Evolutionary conservation across 92 coral and sea anemone genomes (phyloP), one percentile per base, ranked within the genome.

Genomic region (Zoanthus solanderi): DNA sequence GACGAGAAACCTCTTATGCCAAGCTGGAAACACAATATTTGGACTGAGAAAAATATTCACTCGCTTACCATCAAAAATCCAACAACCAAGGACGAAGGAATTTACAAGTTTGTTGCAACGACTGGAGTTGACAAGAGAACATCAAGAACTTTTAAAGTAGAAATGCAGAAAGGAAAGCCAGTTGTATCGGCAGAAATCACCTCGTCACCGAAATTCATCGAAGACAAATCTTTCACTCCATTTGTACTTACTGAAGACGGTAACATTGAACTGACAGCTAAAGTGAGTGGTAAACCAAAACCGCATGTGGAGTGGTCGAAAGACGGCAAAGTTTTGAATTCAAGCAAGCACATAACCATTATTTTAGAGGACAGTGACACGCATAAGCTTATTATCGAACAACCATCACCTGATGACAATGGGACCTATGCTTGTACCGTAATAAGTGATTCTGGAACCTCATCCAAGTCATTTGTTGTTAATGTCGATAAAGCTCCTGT

Each of bases 391-490:
- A 37, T 89, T 57, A 90, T 93, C 58, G 78, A 79, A 63, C 76
- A 78, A 28, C 81, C 90, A 6, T 75, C 94, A 28, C 89, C 78
- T 15, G 94, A 91, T 50, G 98, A 96, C 76, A 86, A 87, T 61
- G 98, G 98, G 52, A 78, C 84, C 10, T 94, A 94, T 79, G 85
- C 87, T 44, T 94, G 96, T 76, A 83, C 89, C 9, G 98, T 96
- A 74, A 76, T 91, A 29, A 96, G 92, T 83, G 93, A 89, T 54
- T 88, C 94, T 78, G 98, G 98, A 72, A 90, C 93, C 68, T 83
- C 90, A 56, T 92, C 91, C n/a, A 75, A 90, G 48, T 68, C 90
- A 89, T 92, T 88, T 47, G 87, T 53, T 18, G 65, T 90, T 37
- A 48, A 78, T 18, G 34, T 90, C 71, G 83, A 90, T 71, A 89